These are phyloP conservation scores for Catostylus mosaicus DNA, from an alignment of 30 jellyfish, hydroid and myxozoan species.

Conservation along the genomic window DNA sequence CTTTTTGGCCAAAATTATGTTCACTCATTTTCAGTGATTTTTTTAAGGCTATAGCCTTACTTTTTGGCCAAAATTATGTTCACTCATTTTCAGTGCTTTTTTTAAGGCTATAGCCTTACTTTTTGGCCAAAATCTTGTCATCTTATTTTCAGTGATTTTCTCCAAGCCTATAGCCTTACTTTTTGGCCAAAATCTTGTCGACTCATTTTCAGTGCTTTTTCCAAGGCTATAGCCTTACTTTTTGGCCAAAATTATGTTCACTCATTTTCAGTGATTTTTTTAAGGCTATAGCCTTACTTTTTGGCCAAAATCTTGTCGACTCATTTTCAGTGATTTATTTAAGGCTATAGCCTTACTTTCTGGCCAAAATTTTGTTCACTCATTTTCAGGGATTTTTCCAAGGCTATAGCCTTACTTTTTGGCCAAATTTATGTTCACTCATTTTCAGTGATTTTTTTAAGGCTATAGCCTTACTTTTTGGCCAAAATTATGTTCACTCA, in stretches of 20 bases:
- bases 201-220: too few relatives aligned
- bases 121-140: not conserved
- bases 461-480: not conserved
- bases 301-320: not conserved
- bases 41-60: not conserved
- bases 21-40: not conserved
- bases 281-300: not conserved
- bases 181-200: not conserved
- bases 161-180: not conserved
- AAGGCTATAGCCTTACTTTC: not conserved
- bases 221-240: not conserved
- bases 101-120: not conserved
- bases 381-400: not conserved
- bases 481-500: not conserved
- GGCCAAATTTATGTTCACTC: not conserved
- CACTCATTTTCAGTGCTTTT: too few relatives aligned
- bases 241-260: not conserved
- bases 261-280: not conserved
- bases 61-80: not conserved
- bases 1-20: not conserved
- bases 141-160: not conserved
- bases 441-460: too few relatives aligned
- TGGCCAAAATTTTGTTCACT: not conserved
- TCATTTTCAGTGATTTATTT: not conserved
- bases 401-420: not conserved